These are phyloP conservation scores for Rhynchotus rufescens DNA, from an alignment of 2,797 vertebrate genomes.

Conservation along the genomic window DNA sequence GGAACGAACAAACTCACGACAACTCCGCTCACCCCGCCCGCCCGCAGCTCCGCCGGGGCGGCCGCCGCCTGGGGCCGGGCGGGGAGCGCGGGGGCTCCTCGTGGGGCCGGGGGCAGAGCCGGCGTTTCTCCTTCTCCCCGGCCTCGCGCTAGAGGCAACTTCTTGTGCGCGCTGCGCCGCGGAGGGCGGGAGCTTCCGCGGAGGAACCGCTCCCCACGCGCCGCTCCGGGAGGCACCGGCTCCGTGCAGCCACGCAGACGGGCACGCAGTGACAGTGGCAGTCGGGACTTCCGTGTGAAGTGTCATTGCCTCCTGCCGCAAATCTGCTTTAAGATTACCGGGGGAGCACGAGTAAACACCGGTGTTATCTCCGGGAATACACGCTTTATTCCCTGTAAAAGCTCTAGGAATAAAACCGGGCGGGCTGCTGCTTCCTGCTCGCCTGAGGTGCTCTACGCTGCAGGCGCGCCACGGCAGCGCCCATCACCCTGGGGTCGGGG, in stretches of 20 bases:
- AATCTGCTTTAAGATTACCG: conserved; percentile 16
- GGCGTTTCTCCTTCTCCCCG: not conserved
- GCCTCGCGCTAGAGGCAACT: not conserved
- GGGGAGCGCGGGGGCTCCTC: no score
- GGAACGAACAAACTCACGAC: conserved; percentile 17
- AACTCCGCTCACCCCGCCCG: not conserved
- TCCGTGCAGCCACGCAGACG: not conserved
- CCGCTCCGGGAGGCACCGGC: not conserved
- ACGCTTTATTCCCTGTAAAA: not conserved
- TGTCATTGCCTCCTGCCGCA: conserved; percentile 3
- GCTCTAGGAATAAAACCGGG: not conserved
- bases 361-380: not conserved
- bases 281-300: not conserved
- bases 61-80: not conserved
- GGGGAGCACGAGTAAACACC: not conserved
- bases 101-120: not conserved
- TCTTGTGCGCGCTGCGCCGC: not conserved
- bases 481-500: not conserved
- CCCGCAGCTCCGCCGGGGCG: not conserved
- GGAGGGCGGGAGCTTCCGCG: not conserved
- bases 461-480: not conserved
- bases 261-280: not conserved
- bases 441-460: not conserved
- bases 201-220: not conserved
- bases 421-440: not conserved